Evolutionary conservation across 2,797 vertebrate genomes (phyloP).

Genomic region (Brachyrhaphis roseni): DNA sequence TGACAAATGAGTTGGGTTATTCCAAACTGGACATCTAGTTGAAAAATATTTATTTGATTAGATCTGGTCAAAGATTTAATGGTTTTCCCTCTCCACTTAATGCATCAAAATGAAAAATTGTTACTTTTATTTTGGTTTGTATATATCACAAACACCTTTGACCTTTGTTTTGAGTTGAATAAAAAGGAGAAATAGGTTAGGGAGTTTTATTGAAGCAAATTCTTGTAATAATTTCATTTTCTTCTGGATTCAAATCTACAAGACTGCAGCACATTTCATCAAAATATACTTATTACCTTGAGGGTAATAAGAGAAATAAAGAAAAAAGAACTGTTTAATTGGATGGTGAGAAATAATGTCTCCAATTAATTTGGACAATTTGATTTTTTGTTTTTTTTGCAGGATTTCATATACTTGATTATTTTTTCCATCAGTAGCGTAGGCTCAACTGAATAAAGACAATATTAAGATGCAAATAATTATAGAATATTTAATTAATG

Average conservation of each 20-base stretch:
- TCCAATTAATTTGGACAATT: background rate
- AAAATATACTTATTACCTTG: background rate
- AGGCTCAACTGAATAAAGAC: background rate
- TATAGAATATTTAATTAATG: background rate
- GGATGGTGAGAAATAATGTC: background rate
- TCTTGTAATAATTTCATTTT: background rate
- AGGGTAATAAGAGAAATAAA: background rate
- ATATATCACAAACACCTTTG: background rate
- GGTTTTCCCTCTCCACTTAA: background rate
- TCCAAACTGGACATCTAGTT: background rate
- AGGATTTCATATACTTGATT: no score
- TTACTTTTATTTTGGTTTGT: background rate
- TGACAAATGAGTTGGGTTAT: background rate
- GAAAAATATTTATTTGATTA: background rate
- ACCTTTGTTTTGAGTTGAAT: background rate
- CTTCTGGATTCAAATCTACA: background rate
- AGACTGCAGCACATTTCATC: no score
- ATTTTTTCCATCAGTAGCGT: background rate
- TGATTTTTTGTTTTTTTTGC: background rate
- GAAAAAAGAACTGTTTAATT: background rate
- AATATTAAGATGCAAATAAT: background rate
- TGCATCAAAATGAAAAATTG: background rate
- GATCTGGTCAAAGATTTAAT: background rate
- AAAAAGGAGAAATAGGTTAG: background rate
- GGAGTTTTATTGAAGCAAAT: background rate